Base-by-base conservation (phyloP, 1,140 invertebrate genomes). In the Druon quercuslanigerum region DNA sequence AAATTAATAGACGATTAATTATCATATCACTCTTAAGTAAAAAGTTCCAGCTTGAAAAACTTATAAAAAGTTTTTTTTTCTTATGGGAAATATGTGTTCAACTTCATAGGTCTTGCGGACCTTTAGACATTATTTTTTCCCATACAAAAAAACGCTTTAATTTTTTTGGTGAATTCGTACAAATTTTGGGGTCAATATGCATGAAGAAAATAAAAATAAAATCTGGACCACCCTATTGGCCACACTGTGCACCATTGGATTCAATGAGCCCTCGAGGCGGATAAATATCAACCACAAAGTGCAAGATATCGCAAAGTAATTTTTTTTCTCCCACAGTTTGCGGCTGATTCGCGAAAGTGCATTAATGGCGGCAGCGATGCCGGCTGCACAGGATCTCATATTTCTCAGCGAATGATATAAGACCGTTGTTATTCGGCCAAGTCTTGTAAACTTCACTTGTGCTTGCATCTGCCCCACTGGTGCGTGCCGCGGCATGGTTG, bases 381-480 rank as follows among this genome's bases (percentile, higher is more conserved):
- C 72, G 79, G 77, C 70, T 78, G 73, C 73, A 66, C 80, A 79
- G 83, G 80, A 73, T 85, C 84, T 82, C 86, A 87, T 89, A 87
- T 88, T 88, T 87, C 87, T 88, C 82, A 75, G 74, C 79, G 84
- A 86, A 90, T 90, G 88, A 90, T 88, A 89, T 88, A 89, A 86
- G 82, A 80, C 78, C 85, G 86, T 84, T 86, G 87, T 87, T 86
- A 79, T 76, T 78, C 79, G 72, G 78, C 73, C 74, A 79, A 84
- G 78, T 85, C 86, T 85, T 88, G 87, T 87, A 88, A 89, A 87
- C 84, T 86, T 85, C 76, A 82, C 77, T 81, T 74, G 77, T 51
- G 82, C 82, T 50, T 79, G 81, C 87, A 89, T 89, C 84, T 84
- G 86, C 84, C 81, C 76, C 51, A 76, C 75, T 66, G 74, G 77